Evolutionary conservation across 2,888 invertebrate species (phyloP).

Genomic region (Andrena camellia): DNA sequence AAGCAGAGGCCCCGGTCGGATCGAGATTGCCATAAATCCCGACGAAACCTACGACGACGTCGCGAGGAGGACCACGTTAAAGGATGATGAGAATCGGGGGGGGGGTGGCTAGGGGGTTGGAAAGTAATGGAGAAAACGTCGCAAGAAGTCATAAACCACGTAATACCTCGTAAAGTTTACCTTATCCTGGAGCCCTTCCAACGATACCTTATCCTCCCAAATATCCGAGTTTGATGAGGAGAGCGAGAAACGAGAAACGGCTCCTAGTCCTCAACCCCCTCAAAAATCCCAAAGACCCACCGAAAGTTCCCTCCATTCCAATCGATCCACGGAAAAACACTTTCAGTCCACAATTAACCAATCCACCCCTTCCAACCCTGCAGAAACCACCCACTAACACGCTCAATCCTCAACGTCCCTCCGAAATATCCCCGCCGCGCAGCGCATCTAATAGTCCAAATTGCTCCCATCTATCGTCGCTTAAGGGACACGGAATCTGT

Average conservation of each 20-base stretch:
- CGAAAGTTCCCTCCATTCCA: neutral
- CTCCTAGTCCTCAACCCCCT: neutral
- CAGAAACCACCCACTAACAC: too few species aligned
- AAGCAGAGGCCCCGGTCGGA: neutral
- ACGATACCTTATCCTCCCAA: constrained; percentile 53
- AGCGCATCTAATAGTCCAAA: constrained; percentile 58
- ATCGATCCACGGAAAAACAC: too few species aligned
- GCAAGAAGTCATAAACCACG: constrained; percentile 79
- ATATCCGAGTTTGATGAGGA: constrained; percentile 42
- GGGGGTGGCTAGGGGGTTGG: constrained; percentile 38
- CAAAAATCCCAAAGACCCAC: neutral
- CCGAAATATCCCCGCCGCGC: constrained; percentile 21
- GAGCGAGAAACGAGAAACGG: constrained; percentile 10
- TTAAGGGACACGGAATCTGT: constrained; percentile 57
- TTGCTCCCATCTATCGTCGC: constrained; percentile 65
- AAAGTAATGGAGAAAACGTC: constrained; percentile 62
- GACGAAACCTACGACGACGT: constrained; percentile 2
- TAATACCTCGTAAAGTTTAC: constrained; percentile 81
- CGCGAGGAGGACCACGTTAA: constrained; percentile 16
- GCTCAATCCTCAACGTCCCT: neutral
- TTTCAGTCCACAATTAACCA: too few species aligned
- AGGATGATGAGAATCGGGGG: constrained; percentile 30
- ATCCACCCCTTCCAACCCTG: too few species aligned
- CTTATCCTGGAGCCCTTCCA: constrained; percentile 68
- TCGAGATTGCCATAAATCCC: constrained; percentile 43